Conservation (phyloP, 2,113 vertebrate genomes). For the Triplophysa rosa region DNA sequence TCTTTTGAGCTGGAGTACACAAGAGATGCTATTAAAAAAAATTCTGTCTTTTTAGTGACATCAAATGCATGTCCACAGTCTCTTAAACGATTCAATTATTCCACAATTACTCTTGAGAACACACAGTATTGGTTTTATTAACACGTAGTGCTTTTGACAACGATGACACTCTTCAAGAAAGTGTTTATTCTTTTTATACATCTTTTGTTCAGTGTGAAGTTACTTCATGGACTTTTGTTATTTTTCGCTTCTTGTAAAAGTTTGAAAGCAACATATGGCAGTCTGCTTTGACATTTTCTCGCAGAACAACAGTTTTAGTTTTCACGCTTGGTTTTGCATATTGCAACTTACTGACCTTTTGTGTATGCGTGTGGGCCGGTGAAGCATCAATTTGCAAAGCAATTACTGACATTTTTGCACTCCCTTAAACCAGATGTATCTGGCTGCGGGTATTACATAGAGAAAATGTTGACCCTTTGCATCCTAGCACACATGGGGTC, state of each 20-base stretch:
- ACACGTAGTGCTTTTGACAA: background rate
- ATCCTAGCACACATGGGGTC: too few species aligned
- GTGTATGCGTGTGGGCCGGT: background rate
- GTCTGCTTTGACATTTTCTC: background rate
- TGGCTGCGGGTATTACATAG: background rate
- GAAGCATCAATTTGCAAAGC: background rate
- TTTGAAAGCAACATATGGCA: background rate
- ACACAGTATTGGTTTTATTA: background rate
- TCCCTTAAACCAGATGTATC: background rate
- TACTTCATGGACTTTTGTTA: background rate
- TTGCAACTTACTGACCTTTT: conserved; percentile 7
- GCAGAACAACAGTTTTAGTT: background rate
- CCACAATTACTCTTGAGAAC: background rate
- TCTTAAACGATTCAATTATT: background rate
- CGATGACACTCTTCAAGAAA: background rate
- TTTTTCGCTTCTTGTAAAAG: background rate
- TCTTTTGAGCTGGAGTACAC: background rate
- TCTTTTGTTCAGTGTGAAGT: background rate
- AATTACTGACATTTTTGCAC: background rate
- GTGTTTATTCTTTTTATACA: too few species aligned
- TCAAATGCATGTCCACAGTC: too few species aligned
- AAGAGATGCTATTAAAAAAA: background rate
- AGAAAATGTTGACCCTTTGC: too few species aligned
- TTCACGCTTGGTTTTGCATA: background rate
- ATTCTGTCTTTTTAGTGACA: too few species aligned